Evolutionary conservation across 2,797 vertebrate genomes (phyloP).

Genomic region (Novumbra hubbsi): DNA sequence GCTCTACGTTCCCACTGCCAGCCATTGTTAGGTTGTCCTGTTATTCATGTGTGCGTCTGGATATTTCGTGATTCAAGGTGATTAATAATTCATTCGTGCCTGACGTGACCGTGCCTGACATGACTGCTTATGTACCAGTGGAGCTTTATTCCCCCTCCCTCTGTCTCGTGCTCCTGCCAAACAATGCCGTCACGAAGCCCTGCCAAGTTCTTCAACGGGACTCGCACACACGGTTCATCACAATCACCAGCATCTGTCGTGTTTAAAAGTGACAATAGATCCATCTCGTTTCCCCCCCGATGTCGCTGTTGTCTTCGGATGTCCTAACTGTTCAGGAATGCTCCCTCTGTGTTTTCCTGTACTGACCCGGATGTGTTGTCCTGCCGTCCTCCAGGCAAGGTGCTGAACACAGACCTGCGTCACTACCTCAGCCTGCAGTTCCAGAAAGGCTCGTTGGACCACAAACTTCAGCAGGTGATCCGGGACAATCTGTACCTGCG

Average conservation of each 20-base stretch:
- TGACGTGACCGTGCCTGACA: constrained; percentile 13
- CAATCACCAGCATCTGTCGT: neutral
- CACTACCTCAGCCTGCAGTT: constrained; percentile 99
- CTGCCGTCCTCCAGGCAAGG: constrained; percentile 80
- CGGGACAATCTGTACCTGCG: constrained; percentile 98
- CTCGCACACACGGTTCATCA: neutral
- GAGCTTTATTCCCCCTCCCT: neutral
- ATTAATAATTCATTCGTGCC: constrained; percentile 33
- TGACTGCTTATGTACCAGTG: constrained; percentile 3
- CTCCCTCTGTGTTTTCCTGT: neutral
- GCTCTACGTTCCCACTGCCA: neutral
- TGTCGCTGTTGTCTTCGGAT: no score
- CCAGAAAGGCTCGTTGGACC: constrained; percentile 97
- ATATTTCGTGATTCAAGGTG: constrained; percentile 29
- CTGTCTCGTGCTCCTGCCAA: neutral
- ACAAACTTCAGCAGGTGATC: constrained; percentile 98
- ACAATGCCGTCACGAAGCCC: neutral
- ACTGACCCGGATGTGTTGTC: constrained; percentile 32
- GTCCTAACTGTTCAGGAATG: neutral
- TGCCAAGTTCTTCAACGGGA: neutral
- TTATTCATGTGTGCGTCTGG: constrained; percentile 23
- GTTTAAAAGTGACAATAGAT: neutral
- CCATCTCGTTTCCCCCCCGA: neutral
- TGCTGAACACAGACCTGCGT: constrained; percentile 94
- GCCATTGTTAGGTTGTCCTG: neutral